Base-by-base conservation (phyloP, 2,888 invertebrate genomes). In the Agelastica alni region DNA sequence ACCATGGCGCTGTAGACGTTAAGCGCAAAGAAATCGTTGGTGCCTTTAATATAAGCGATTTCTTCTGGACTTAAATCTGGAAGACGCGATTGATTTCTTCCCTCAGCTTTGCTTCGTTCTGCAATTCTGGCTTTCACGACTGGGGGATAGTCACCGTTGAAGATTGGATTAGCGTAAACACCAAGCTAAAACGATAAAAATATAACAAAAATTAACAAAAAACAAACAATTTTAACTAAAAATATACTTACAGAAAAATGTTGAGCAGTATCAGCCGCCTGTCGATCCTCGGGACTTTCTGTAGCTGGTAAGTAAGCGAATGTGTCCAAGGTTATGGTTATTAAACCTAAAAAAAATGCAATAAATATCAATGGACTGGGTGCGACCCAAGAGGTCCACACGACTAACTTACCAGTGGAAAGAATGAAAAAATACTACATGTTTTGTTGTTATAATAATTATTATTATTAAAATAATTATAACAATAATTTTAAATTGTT, bases 1-100 rank as follows among this genome's bases (percentile, higher is more conserved):
- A 78, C 43, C 48, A 64, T 75, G 0, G 82, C 80, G 0, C 88
- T 86, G 69, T 92, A 92, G 49, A 86, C 82, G 70, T 91, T 91
- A 6, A 91, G 70, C 0, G 88, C 89, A 47, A 91, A 78, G 73
- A 87, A 89, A 70, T 93, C 91, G 1, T 80, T 79, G 0, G 88
- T 83, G 0, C 81, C 85, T 79, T 79, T 76, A 18, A 89, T 82
- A 47, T 78, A 75, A 6, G 76, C 70, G 3, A 87, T 77, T 77
- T 89, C 87, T 12, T 82, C 77, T 0, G 65, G 16, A 0, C 83
- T 84, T 64, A 87, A 85, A 48, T 68, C 68, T 0, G 88, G 87
- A 2, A 89, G 76, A 4, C 87, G 80, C 0, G 87, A 86, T 9
- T 79, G 75, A 0, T 74, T 67, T 61, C 79, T 85, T 4, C 83